Evolutionary conservation across 2,797 vertebrate genomes (phyloP).

Genomic region (Danionella dracula): DNA sequence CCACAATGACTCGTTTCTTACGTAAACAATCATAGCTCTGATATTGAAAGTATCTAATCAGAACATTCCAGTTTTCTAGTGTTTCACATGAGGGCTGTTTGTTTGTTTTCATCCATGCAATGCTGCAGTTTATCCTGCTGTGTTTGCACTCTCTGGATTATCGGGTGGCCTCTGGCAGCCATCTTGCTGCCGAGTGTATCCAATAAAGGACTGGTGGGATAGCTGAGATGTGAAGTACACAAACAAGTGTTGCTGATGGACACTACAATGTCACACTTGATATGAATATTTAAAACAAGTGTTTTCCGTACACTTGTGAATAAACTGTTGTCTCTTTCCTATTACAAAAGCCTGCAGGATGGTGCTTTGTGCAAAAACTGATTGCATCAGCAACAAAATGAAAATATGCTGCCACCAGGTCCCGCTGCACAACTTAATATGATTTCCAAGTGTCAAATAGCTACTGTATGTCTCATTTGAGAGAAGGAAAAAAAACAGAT

Average conservation of each 20-base stretch:
- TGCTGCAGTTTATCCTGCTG: conserved; percentile 2
- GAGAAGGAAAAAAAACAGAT: too few relatives aligned
- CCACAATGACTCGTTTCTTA: too few relatives aligned
- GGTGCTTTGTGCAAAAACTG: background rate
- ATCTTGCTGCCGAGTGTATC: background rate
- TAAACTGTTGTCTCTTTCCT: background rate
- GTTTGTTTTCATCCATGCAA: conserved; percentile 6
- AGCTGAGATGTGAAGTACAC: background rate
- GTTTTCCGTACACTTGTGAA: background rate
- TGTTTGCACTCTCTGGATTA: conserved; percentile 23
- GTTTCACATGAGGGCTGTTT: conserved; percentile 13
- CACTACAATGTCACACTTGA: background rate
- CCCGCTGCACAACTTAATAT: background rate
- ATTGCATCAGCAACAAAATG: background rate
- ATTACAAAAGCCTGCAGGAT: background rate
- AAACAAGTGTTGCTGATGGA: background rate
- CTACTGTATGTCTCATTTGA: too few relatives aligned
- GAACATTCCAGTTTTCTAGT: background rate
- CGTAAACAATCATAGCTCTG: too few relatives aligned
- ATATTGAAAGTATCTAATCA: background rate
- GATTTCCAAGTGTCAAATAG: background rate
- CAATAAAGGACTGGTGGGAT: background rate
- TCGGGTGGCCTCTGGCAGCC: conserved; percentile 14
- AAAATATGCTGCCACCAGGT: background rate
- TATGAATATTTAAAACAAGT: background rate